Evolutionary conservation across 2,797 vertebrate genomes (phyloP), one percentile per base, ranked within the genome.

Genomic region (Spinibarbus caldwelli): DNA sequence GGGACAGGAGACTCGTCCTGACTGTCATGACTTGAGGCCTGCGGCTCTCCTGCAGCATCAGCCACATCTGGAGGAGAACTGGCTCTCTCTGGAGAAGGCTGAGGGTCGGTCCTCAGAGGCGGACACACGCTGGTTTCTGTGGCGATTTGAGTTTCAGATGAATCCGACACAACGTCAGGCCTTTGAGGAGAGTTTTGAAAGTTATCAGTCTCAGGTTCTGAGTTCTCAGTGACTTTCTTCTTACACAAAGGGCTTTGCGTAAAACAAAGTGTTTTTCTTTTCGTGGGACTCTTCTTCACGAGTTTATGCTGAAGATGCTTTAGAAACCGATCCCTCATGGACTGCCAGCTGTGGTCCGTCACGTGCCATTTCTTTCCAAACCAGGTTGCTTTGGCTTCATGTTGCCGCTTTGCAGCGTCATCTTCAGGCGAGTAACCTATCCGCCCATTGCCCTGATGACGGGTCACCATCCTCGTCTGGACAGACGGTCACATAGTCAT

Each of bases 271-370:
- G 41, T 4, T 78, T 84, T 85, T 73, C 31, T 83, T 23, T 68
- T 85, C 0, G 34, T 43, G 3, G 47, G 67, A 52, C 49, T 68
- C 0, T 17, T 73, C 8, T 47, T 23, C 0, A n/a, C 0, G 2
- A 87, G 90, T 41, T 88, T 93, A 64, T 88, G 86, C 19, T 83
- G 86, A 80, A 98, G 92, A 34, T 89, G 89, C 49, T 90, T 91
- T 38, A 88, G 91, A 85, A 96, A 97, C 47, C 92, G 96, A 83
- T 93, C 91, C 80, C 96, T 97, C 96, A 98, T 96, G 0, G 97
- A 94, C 93, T 98, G 97, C 97, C 98, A 98, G 84, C 91, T 94
- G 90, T 97, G 97, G 26, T 21, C 47, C 0, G 97, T 97, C 75
- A 97, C 78, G 2, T 41, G 21, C 29, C 96, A 99, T 95, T 59